phyloP scores from a whole-genome alignment of 2,113 vertebrate species.

The Ascaphus truei region DNA sequence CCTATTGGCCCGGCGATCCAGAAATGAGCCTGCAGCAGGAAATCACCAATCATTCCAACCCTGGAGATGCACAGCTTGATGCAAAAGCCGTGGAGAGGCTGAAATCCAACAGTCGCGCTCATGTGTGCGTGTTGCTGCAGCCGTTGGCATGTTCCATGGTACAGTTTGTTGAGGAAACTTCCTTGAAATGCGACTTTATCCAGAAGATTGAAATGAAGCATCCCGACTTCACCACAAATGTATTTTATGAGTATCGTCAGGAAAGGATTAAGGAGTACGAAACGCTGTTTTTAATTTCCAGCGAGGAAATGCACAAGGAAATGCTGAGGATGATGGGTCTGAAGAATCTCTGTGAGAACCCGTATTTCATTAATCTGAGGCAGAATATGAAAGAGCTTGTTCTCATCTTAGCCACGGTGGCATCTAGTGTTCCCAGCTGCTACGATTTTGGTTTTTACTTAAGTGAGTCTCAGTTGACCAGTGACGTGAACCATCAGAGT shows the following conservation, averaged over 20 bases:
- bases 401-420: conserved; percentile 75
- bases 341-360: conserved; percentile 85
- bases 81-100: conserved; percentile 80
- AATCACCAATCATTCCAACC: conserved; percentile 21
- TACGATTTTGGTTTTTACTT: conserved; percentile 78
- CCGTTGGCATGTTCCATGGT: conserved; percentile 72
- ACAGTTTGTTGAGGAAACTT: conserved; percentile 84
- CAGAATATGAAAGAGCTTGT: conserved; percentile 88
- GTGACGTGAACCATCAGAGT: conserved; percentile 47
- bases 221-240: conserved; percentile 53
- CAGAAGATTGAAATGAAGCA: conserved; percentile 62
- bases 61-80: conserved; percentile 79
- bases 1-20: conserved; percentile 91
- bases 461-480: conserved; percentile 36
- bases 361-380: conserved; percentile 82
- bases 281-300: conserved; percentile 70
- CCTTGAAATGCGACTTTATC: conserved; percentile 81
- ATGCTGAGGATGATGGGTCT: conserved; percentile 79
- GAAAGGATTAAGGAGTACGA: conserved; percentile 73
- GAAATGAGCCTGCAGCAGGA: conserved; percentile 79
- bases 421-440: conserved; percentile 73
- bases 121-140: conserved; percentile 81
- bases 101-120: conserved; percentile 86
- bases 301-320: conserved; percentile 66
- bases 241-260: conserved; percentile 71